Evolutionary conservation across 2,888 invertebrate genomes (phyloP), one percentile per base, ranked within the genome.

Genomic region (Prenolepis imparis): DNA sequence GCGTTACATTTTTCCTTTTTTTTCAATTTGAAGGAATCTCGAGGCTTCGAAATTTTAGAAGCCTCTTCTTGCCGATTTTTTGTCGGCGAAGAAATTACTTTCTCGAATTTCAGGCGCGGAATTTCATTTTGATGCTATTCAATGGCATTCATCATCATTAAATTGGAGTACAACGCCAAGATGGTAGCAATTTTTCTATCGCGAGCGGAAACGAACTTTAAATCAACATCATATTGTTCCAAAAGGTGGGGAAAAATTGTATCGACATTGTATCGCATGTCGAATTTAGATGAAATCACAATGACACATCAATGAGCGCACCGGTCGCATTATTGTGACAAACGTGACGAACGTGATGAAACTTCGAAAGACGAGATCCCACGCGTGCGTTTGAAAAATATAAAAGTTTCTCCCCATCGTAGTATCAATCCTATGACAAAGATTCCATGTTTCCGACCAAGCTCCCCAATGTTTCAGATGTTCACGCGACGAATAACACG

Each of bases 301-400:
- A 32, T n/a, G 44, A 67, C 28, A 24, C 52, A 55, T 1, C 24
- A 48, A 55, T 66, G 75, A 39, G n/a, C 36, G 18, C 15, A 21
- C 9, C 9, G 63, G 52, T 36, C 66, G 61, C 28, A 44, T 77
- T 66, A 55, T 67, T 67, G 39, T n/a, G 24, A 18, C 52, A 18
- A 52, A 75, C 52, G 64, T 66, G 74, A 64, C 63, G 48, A 6
- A 75, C 52, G 52, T 66, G 66, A 67, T 67, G 28, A 66, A 77
- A 67, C 67, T 77, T 28, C 28, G 67, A 67, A 41, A 39, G 52
- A 6, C 48, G 11, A 18, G 11, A 66, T 77, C 66, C 39, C 41
- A 55, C 66, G 64, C 55, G 41, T 15, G 24, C n/a, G 68, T 11
- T 41, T 18, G 75, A 11, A 55, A 15, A 67, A 39, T n/a, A 67